Conservation (phyloP, 2,888 invertebrate species). For the Tipula lateralis region DNA sequence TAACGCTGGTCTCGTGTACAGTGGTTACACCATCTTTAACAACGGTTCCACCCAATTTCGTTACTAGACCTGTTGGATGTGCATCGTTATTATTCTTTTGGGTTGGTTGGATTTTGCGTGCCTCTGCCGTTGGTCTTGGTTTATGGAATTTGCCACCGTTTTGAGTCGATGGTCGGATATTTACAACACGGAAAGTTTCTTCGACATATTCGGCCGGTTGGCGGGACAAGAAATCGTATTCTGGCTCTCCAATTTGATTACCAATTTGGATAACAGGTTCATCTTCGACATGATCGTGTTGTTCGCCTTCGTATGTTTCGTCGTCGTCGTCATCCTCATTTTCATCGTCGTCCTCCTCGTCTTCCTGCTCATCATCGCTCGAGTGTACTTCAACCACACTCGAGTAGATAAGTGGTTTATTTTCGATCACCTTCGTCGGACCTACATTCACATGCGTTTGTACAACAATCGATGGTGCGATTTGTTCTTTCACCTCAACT, state of each 20-base stretch:
- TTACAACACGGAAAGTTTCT: conserved; percentile 79
- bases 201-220: conserved; percentile 81
- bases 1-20: conserved; percentile 82
- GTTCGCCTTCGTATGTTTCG: conserved; percentile 40
- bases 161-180: conserved; percentile 65
- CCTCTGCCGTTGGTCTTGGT: conserved; percentile 44
- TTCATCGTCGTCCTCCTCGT: conserved; percentile 48
- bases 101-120: conserved; percentile 44
- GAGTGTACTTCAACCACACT: conserved; percentile 56
- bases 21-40: conserved; percentile 78
- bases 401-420: conserved; percentile 47
- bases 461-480: conserved; percentile 39
- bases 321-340: conserved; percentile 37
- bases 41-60: conserved; percentile 77
- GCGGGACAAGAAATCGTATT: conserved; percentile 78
- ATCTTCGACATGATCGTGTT: conserved; percentile 13
- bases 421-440: conserved; percentile 33
- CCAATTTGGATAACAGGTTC: conserved; percentile 57
- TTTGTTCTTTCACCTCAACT: conserved; percentile 43
- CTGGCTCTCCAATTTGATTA: conserved; percentile 73
- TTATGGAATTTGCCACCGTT: conserved; percentile 44
- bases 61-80: conserved; percentile 74
- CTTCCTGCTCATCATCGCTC: conserved; percentile 35
- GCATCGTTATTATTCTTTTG: conserved; percentile 54
- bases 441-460: conserved; percentile 43